Base-by-base conservation (phyloP, 2,888 invertebrate genomes). In the Yponomeuta cagnagella region DNA sequence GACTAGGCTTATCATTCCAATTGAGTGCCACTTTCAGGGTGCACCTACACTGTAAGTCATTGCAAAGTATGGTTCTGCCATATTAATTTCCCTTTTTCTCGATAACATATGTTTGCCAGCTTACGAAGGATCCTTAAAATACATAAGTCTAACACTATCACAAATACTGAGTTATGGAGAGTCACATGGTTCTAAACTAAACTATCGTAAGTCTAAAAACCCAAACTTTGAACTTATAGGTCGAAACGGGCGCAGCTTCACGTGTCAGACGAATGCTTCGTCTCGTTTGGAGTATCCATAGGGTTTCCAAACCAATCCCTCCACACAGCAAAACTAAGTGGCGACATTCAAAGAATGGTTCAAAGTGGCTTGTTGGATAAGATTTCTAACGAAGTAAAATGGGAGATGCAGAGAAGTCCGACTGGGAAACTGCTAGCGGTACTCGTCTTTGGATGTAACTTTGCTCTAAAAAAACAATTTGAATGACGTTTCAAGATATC, bases 231-330 rank as follows among this genome's bases (percentile, higher is more conserved):
- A 58, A 48, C 48, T 48, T 69, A 15, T 31, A 72, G 69, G 43
- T 67, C 92, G 6, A 95, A 95, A 74, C 92, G 95, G 70, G 93
- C 95, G 0, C 88, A 94, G 2, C 88, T 96, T 48, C 96, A 96
- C 77, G 93, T 96, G 70, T 95, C 95, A 70, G 91, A 94, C 64
- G 94, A 96, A 84, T 97, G 96, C 78, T 96, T 96, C 76, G 95
- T 94, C 0, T 94, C 95, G 0, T 96, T 95, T 75, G 94, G 95
- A 71, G 94, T 96, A 0, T 93, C 95, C 0, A 88, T 95, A 68
- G 89, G 93, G 1, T 95, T 95, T 76, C 95, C 95, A 0, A 93
- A 93, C 70, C 93, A 94, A 75, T 94, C 96, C 0, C 87, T 95
- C 0, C 95, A 95, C 78, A 93, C 93, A 5, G 88, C 91, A 0